Evolutionary conservation across 2,797 vertebrate genomes (phyloP).

Genomic region (Lerista edwardsae): DNA sequence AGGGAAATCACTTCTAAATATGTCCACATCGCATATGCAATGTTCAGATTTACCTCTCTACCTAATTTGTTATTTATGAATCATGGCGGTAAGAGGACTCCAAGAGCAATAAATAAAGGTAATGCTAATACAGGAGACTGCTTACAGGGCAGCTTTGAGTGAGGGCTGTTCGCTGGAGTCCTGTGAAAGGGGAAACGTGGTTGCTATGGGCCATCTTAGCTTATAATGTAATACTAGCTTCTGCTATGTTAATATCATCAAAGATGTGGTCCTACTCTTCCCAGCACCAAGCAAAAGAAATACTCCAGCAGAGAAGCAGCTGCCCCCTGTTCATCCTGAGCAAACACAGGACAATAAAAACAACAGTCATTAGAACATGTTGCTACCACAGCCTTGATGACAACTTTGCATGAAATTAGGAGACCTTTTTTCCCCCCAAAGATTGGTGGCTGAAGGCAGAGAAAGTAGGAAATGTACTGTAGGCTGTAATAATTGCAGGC

Average conservation of each 20-base stretch:
- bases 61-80: conserved; percentile 61
- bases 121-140: conserved; percentile 45
- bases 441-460: conserved; percentile 77
- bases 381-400: conserved; percentile 72
- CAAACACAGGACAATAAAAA: conserved; percentile 50
- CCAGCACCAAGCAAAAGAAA: conserved; percentile 41
- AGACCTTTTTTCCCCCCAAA: conserved; percentile 82
- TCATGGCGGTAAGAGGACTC: conserved; percentile 42
- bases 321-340: conserved; percentile 59
- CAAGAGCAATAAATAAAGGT: conserved; percentile 53
- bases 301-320: conserved; percentile 63
- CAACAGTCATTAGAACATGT: conserved; percentile 41
- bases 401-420: conserved; percentile 85
- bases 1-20: conserved; percentile 38
- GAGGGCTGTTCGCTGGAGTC: conserved; percentile 31
- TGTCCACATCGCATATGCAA: conserved; percentile 13
- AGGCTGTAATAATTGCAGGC: conserved; percentile 86
- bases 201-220: conserved; percentile 34
- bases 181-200: conserved; percentile 35
- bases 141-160: conserved; percentile 27
- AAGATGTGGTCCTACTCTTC: conserved; percentile 35
- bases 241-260: conserved; percentile 44
- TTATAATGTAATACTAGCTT: conserved; percentile 47
- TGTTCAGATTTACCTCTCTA: conserved; percentile 33
- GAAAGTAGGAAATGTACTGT: conserved; percentile 77